Base-by-base conservation (phyloP, 2,888 invertebrate species). In the Phortica okadai region DNA sequence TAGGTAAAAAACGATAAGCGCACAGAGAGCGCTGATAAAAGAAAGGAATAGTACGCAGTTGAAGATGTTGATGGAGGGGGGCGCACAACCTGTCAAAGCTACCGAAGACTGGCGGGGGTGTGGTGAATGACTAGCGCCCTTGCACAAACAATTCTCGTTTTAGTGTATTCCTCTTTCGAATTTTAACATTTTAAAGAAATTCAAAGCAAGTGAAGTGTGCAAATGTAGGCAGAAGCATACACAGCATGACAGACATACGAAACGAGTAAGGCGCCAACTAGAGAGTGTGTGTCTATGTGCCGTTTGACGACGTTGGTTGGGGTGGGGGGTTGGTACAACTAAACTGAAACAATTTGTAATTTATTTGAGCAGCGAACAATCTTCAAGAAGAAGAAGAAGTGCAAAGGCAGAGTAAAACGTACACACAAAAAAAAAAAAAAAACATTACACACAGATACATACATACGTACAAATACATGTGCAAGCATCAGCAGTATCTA, bases 301-400 rank as follows among this genome's bases (percentile, higher is more conserved):
- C 64, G 79, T 74, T 16, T 44, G 7, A 14, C 16, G 41, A 16
- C 16, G 33, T 25, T 11, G n/a, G 14, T 2, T 50, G 41, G 33
- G 64, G 64, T 14, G 64, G 62, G 50, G 74, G 56, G 50, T 41
- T 58, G 74, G 70, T 16, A 14, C 72, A 58, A 54, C 16, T 7
- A 14, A 89, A 87, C 33, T 89, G 88, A 89, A 89, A 88, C 89
- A 89, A 89, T 88, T 89, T 89, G 88, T 88, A 88, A 89, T 89
- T 85, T 89, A 89, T 88, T 86, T 88, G 88, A 84, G 81, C 88
- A 88, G 87, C 88, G 86, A 82, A 87, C 84, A 82, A 85, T 76
- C 10, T 62, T 62, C 85, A 81, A 85, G 85, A 81, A 79, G 86
- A 81, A 85, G 85, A 81, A 79, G 78, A 84, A 80, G 83, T 80